These are phyloP conservation scores for Drosophila niveifrons DNA, from an alignment of 2,888 invertebrate species.

Conservation along the genomic window DNA sequence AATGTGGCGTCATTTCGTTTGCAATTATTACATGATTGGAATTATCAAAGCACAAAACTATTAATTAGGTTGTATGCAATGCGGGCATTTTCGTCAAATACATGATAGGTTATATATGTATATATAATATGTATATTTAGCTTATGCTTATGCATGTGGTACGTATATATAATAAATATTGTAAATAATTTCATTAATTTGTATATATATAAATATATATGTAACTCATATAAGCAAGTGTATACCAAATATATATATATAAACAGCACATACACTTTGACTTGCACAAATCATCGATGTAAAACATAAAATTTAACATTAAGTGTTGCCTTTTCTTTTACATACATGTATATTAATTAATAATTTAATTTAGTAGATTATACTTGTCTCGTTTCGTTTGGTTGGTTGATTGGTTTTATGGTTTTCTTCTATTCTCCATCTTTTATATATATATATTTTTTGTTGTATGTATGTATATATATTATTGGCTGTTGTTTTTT, in stretches of 20 bases:
- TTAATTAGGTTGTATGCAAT: slow-evolving; percentile 45
- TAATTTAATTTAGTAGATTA: slow-evolving; percentile 56
- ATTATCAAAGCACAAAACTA: slow-evolving; percentile 70
- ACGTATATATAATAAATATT: slow-evolving; percentile 59
- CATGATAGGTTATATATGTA: slow-evolving; percentile 46
- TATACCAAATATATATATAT: slow-evolving; percentile 43
- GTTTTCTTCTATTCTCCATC: slow-evolving; percentile 11
- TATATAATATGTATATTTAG: slow-evolving; percentile 45
- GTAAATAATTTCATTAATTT: slow-evolving; percentile 56
- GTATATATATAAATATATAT: slow-evolving; percentile 30
- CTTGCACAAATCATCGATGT: slow-evolving; percentile 44
- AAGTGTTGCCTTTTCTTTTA: slow-evolving; percentile 44
- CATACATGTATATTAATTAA: slow-evolving; percentile 42
- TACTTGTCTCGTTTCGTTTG: slow-evolving; percentile 37
- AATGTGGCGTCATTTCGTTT: slow-evolving; percentile 59
- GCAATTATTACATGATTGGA: slow-evolving; percentile 63
- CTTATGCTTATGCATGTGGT: slow-evolving; percentile 50
- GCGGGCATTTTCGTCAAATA: slow-evolving; percentile 54
- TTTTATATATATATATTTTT: slow-evolving; percentile 22
- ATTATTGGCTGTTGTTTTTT: slow-evolving; percentile 51
- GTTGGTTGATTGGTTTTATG: slow-evolving; percentile 47
- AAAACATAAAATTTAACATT: slow-evolving; percentile 58
- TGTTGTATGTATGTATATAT: slow-evolving; percentile 35
- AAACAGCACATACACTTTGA: slow-evolving; percentile 56
- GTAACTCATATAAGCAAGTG: slow-evolving; percentile 52